phyloP scores from a whole-genome alignment of 2,797 vertebrate genomes.

The Cuniculus paca region DNA sequence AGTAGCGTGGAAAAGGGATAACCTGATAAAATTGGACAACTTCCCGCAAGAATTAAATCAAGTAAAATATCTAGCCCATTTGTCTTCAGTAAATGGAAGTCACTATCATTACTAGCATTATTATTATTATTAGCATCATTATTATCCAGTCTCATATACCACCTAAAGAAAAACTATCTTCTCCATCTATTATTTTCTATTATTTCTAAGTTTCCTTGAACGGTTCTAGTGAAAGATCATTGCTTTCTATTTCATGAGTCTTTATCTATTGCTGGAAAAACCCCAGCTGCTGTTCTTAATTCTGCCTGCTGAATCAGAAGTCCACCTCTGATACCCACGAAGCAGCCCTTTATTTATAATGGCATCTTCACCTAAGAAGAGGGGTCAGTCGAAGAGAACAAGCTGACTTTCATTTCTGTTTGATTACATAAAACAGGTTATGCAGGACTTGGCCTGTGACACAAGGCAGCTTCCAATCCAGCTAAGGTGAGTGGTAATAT shows the following conservation, averaged over 20 bases:
- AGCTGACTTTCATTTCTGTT: neutral
- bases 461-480: neutral
- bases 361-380: neutral
- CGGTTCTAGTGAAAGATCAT: neutral
- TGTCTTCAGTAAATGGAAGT: neutral
- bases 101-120: neutral
- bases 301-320: neutral
- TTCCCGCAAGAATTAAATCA: neutral
- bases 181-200: neutral
- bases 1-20: neutral
- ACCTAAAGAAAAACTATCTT: neutral
- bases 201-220: conserved; percentile 3
- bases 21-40: neutral
- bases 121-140: too few species aligned
- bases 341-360: neutral
- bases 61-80: neutral
- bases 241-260: neutral
- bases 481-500: neutral
- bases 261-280: neutral
- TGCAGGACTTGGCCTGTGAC: neutral
- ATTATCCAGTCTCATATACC: neutral
- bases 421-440: neutral
- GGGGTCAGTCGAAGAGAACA: neutral
- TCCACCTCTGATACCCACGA: neutral
- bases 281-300: neutral